Evolutionary conservation across 1,140 invertebrate genomes (phyloP).

Genomic region (Pentalonia nigronervosa): DNA sequence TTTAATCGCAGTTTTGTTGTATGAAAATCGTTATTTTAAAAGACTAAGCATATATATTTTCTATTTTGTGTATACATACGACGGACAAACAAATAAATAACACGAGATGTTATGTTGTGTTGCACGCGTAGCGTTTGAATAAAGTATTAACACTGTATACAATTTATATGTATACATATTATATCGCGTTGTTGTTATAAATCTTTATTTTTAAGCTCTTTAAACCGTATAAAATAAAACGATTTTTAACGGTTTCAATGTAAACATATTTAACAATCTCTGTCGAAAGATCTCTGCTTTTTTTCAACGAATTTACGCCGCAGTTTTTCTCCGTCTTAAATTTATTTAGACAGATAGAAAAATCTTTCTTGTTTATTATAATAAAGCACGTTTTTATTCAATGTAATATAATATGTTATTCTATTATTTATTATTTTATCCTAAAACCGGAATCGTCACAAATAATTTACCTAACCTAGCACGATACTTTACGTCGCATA

Average conservation of each 20-base stretch:
- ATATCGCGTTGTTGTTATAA: neutral
- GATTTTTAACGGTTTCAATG: neutral
- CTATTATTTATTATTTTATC: neutral
- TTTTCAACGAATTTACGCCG: neutral
- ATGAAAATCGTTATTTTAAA: constrained; percentile 15
- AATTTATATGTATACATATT: neutral
- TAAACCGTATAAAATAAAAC: constrained; percentile 13
- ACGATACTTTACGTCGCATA: neutral
- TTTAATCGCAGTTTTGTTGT: constrained; percentile 22
- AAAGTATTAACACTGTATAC: constrained; percentile 16
- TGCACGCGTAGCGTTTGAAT: neutral
- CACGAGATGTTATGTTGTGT: neutral
- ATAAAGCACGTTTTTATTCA: neutral
- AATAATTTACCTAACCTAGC: neutral
- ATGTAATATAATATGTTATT: neutral
- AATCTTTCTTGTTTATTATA: neutral
- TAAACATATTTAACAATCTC: constrained; percentile 33
- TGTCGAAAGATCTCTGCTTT: neutral
- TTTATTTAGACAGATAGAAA: neutral
- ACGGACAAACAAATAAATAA: constrained; percentile 30
- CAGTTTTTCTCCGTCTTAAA: neutral
- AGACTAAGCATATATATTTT: neutral
- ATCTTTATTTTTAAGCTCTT: constrained; percentile 32
- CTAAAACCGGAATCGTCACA: neutral
- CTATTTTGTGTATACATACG: neutral